Conservation (phyloP, 1,140 invertebrate genomes). For the Drosophila paulistorum region DNA sequence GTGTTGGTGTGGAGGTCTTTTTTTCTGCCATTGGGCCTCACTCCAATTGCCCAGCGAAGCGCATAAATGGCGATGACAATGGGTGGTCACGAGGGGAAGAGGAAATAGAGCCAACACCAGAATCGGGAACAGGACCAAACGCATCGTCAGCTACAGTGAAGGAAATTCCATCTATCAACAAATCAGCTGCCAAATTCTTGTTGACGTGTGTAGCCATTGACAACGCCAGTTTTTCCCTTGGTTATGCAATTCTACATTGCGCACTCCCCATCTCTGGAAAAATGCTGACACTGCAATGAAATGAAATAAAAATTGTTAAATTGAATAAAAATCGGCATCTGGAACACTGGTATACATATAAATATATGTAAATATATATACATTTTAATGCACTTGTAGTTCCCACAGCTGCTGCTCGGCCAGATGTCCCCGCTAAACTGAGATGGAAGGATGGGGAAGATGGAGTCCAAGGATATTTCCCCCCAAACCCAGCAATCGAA, state of each 20-base stretch:
- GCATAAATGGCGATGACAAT: conserved; percentile 78
- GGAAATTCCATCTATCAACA: conserved; percentile 75
- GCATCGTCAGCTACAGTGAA: conserved; percentile 29
- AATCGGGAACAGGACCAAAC: conserved; percentile 11
- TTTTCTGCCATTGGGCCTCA: conserved; percentile 13
- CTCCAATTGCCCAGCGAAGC: conserved; percentile 53
- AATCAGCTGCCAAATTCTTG: conserved; percentile 79
- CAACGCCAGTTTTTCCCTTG: conserved; percentile 44
- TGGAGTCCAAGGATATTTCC: background rate
- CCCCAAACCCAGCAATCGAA: conserved; percentile 28
- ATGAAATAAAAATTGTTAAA: conserved; percentile 81
- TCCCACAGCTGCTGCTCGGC: conserved; percentile 2
- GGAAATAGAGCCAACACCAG: background rate
- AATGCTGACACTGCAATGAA: conserved; percentile 63
- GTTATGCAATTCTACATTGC: conserved; percentile 7
- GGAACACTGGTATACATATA: conserved; percentile 42
- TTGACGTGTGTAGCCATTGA: conserved; percentile 76
- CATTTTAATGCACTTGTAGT: conserved; percentile 73
- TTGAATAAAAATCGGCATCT: conserved; percentile 77
- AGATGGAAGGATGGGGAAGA: background rate
- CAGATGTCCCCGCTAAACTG: background rate
- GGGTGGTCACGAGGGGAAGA: conserved; percentile 12
- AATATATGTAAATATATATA: background rate
- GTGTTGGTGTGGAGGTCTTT: conserved; percentile 4
- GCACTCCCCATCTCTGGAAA: conserved; percentile 17